phyloP scores from a whole-genome alignment of 2,888 invertebrate genomes.

The Philereme vetulata region DNA sequence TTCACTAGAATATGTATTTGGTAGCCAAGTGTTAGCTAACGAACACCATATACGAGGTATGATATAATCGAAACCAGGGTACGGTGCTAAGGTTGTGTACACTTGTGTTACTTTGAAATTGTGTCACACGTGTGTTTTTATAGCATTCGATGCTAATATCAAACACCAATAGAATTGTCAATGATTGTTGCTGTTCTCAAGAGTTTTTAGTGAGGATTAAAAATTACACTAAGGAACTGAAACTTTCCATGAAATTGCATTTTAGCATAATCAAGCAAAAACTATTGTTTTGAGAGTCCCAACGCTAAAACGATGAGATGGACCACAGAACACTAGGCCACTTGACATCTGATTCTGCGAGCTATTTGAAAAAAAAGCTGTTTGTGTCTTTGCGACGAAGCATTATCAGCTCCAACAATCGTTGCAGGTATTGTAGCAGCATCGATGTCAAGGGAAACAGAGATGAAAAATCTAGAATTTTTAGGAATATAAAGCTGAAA shows the following conservation, averaged over 20 bases:
- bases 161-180: constrained; percentile 10
- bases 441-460: constrained; percentile 48
- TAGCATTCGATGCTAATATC: constrained; percentile 21
- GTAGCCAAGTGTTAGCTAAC: constrained; percentile 56
- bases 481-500: constrained; percentile 48
- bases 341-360: too few species aligned
- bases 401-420: too few species aligned
- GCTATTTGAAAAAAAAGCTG: too few species aligned
- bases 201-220: too few species aligned
- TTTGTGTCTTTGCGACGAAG: too few species aligned
- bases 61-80: constrained; percentile 57
- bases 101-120: constrained; percentile 26
- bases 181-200: constrained; percentile 6
- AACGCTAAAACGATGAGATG: too few species aligned
- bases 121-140: constrained; percentile 20
- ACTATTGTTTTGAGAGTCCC: too few species aligned
- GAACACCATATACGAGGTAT: constrained; percentile 36
- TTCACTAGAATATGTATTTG: constrained; percentile 20
- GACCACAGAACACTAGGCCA: too few species aligned
- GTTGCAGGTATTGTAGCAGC: not conserved
- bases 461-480: constrained; percentile 48
- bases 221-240: too few species aligned
- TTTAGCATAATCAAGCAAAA: too few species aligned
- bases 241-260: too few species aligned
- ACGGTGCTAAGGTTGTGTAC: constrained; percentile 75